These are phyloP conservation scores for Drosophila bunnanda DNA, from an alignment of 2,888 invertebrate genomes.

Conservation along the genomic window DNA sequence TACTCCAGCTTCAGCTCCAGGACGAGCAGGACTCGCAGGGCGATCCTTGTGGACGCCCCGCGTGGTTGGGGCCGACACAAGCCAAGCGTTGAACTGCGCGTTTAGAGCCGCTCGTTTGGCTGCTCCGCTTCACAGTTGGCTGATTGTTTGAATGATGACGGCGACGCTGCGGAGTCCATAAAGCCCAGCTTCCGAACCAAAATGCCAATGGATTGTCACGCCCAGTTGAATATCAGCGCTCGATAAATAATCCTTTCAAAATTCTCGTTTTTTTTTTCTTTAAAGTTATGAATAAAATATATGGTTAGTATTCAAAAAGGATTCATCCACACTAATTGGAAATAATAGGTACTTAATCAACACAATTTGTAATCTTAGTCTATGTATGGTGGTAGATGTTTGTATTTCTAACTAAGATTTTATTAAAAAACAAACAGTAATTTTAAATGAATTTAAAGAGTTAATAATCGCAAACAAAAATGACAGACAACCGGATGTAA, in stretches of 20 bases:
- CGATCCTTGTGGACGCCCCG: conserved; percentile 15
- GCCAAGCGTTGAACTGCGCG: conserved; percentile 76
- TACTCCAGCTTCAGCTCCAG: conserved; percentile 60
- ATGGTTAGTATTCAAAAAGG: background rate
- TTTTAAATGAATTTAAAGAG: too few species aligned
- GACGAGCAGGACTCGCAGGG: background rate
- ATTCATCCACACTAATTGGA: too few species aligned
- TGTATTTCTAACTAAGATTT: background rate
- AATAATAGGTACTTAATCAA: background rate
- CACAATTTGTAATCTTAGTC: background rate
- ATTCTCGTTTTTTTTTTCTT: background rate
- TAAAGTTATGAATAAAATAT: background rate
- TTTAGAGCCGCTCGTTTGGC: conserved; percentile 75
- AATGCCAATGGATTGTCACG: conserved; percentile 73
- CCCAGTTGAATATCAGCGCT: conserved; percentile 63
- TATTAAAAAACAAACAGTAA: background rate
- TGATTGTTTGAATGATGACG: conserved; percentile 76
- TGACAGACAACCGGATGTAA: background rate
- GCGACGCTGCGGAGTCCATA: conserved; percentile 57
- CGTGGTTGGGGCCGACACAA: conserved; percentile 40
- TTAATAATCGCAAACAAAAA: background rate
- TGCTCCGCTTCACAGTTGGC: conserved; percentile 74
- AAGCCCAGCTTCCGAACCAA: conserved; percentile 66
- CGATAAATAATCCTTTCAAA: conserved; percentile 29
- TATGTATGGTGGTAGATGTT: background rate